Evolutionary conservation across 2,113 vertebrate species (phyloP), one percentile per base, ranked within the genome.

Genomic region (Hippocampus abdominalis): DNA sequence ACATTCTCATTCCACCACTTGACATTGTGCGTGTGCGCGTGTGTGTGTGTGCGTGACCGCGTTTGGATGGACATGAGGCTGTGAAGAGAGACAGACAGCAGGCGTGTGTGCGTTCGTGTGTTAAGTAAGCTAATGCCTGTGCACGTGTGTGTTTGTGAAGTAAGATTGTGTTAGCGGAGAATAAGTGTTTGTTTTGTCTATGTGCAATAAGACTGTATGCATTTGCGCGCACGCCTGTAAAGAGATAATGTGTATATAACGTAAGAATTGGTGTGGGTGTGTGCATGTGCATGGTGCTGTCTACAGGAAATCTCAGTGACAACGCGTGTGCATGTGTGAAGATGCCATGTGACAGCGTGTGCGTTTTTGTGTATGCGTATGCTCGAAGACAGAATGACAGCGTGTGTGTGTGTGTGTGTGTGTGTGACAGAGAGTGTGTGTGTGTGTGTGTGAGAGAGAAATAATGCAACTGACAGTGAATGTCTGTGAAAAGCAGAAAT

Each of bases 1-100:
- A 83, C 77, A 74, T 49, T 84, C 69, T 81, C 71, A 78, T 84
- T 84, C 75, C 74, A 63, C 62, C 70, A 42, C 44, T 61, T 75
- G 46, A 16, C 13, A 44, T 72, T 23, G 56, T 40, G 20, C 3
- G 62, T 20, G 32, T 29, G n/a, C 8, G 63, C 8, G 40, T 64
- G 10, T 15, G 62, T 42, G 9, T 23, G 63, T 44, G 23, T 27
- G 64, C 40, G 36, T 39, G 20, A 36, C 32, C 5, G 5, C 36
- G 13, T 8, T 56, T n/a, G 21, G 8, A 7, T 21, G 51, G 20
- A 53, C 21, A 9, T n/a, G 8, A 53, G 51, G 20, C 51, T 53
- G 51, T 36, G 32, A 53, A n/a, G 21, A 53, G 51, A 21, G 20
- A 53, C 8, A 53, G 51, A 53, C 51, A 53, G 51, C 20, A 53